phyloP scores from a whole-genome alignment of 2,113 vertebrate genomes.

The Xyrauchen texanus region DNA sequence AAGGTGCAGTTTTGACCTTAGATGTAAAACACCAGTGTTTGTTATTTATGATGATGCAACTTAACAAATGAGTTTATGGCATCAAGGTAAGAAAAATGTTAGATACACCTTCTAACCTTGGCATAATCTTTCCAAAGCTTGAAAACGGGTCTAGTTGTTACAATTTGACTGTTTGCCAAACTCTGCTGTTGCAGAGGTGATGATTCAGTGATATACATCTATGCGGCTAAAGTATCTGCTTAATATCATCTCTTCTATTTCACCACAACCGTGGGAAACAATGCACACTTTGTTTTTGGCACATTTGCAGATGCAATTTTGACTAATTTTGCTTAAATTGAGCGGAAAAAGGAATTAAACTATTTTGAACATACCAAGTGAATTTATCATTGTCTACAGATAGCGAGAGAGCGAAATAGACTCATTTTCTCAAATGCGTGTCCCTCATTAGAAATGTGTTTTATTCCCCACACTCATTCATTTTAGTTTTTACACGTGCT shows the following conservation, averaged over 20 bases:
- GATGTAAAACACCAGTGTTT: constrained; percentile 23
- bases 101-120: background rate
- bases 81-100: background rate
- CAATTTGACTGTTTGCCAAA: too few relatives aligned
- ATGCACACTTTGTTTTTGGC: constrained; percentile 40
- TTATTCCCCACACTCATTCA: background rate
- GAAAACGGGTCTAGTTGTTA: background rate
- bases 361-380: constrained; percentile 30
- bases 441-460: background rate
- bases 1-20: constrained; percentile 4
- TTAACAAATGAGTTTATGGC: background rate
- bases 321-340: constrained; percentile 51
- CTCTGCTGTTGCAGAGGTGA: background rate
- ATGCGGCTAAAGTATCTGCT: background rate
- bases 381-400: constrained; percentile 41
- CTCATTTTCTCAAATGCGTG: constrained; percentile 31
- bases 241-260: background rate
- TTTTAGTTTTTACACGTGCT: too few relatives aligned
- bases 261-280: constrained; percentile 39
- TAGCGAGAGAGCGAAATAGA: background rate
- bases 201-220: background rate
- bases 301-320: constrained; percentile 36
- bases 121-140: background rate
- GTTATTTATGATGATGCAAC: constrained; percentile 30
- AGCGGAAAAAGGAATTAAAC: constrained; percentile 42